These are phyloP conservation scores for Ophion slaviceki DNA, from an alignment of 2,888 invertebrate species.

Conservation along the genomic window DNA sequence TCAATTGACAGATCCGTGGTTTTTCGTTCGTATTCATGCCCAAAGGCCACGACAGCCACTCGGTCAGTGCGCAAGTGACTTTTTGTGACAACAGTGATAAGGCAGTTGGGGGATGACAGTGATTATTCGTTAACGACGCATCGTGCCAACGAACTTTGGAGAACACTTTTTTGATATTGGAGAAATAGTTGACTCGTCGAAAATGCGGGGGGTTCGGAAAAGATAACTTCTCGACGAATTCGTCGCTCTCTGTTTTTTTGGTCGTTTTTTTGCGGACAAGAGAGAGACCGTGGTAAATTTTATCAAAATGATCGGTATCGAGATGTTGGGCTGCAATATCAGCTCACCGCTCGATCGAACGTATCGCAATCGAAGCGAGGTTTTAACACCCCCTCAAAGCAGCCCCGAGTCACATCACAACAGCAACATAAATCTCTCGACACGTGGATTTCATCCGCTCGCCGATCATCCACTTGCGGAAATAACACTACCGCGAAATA, in stretches of 20 bases:
- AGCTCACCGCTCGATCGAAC: slow-evolving; percentile 75
- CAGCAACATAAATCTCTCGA: slow-evolving; percentile 64
- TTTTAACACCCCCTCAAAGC: slow-evolving; percentile 82
- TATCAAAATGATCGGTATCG: slow-evolving; percentile 67
- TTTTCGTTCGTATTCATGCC: background rate
- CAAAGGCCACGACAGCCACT: background rate
- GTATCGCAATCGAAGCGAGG: slow-evolving; percentile 75
- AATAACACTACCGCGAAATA: slow-evolving; percentile 77
- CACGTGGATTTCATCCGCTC: slow-evolving; percentile 75
- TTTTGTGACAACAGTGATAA: slow-evolving; percentile 50
- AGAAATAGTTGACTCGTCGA: background rate
- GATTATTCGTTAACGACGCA: slow-evolving; percentile 23
- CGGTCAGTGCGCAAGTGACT: slow-evolving; percentile 12
- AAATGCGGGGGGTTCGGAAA: background rate
- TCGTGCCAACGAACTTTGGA: background rate
- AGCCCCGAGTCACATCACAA: slow-evolving; percentile 80
- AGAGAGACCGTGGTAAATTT: background rate
- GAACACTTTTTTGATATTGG: background rate
- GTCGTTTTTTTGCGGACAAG: background rate
- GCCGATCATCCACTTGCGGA: slow-evolving; percentile 76
- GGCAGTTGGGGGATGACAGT: slow-evolving; percentile 5
- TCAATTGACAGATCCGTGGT: background rate
- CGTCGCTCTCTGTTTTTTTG: background rate
- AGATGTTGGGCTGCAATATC: slow-evolving; percentile 79
- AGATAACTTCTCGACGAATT: background rate